Percentiles rank a stretch among this genome's conserved stretches.
These are phyloP conservation scores for Drosophila fungiperda DNA, from an alignment of 2,888 invertebrate species.

Conservation along the genomic window DNA sequence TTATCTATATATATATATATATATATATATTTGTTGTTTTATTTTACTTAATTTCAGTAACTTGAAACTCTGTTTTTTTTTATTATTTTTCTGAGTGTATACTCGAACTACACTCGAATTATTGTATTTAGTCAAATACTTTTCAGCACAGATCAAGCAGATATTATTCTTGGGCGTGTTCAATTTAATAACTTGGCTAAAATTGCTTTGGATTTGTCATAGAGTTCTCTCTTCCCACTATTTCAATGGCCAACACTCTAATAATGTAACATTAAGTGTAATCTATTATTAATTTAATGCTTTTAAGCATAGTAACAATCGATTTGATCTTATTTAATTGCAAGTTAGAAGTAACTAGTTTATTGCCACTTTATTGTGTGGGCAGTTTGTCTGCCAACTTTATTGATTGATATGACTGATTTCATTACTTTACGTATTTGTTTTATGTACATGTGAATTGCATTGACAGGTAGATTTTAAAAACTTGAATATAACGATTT, in stretches of 20 bases:
- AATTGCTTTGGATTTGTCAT: conserved; percentile 20
- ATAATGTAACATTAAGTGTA: conserved; percentile 15
- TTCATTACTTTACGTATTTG: background rate
- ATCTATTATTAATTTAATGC: conserved; percentile 33
- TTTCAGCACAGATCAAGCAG: background rate
- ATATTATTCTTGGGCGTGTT: background rate
- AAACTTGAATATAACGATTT: background rate
- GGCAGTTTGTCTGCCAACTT: conserved; percentile 12
- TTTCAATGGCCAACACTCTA: background rate
- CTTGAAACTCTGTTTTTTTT: background rate
- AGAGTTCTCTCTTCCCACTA: conserved; percentile 13
- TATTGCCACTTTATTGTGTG: conserved; percentile 3
- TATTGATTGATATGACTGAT: conserved; percentile 11
- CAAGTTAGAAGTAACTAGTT: background rate
- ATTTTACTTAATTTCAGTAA: background rate
- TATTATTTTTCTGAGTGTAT: background rate
- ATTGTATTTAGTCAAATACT: conserved; percentile 32
- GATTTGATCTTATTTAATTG: conserved; percentile 28
- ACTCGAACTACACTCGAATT: background rate
- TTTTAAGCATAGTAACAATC: conserved; percentile 23
- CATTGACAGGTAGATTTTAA: background rate
- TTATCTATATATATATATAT: too few species aligned
- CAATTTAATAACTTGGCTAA: background rate
- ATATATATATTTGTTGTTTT: too few species aligned
- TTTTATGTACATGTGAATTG: background rate